These are phyloP conservation scores for Urocyon cinereoargenteus DNA, from an alignment of 2,797 vertebrate species.

Conservation along the genomic window DNA sequence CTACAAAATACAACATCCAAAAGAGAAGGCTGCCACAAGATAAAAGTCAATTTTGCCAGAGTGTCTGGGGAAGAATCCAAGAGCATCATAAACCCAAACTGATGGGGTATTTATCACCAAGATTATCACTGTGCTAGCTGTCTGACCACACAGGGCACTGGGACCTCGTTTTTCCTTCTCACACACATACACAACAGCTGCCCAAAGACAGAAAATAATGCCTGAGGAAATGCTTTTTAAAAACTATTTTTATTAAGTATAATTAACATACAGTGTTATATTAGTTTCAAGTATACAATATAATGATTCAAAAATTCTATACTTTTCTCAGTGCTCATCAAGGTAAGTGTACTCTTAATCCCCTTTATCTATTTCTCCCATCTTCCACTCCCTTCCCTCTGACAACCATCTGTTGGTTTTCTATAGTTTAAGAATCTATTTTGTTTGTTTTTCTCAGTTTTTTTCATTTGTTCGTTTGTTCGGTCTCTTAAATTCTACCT, in stretches of 20 bases:
- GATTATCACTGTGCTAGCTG: no score
- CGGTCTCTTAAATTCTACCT: not conserved
- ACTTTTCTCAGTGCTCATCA: not conserved
- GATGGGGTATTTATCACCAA: not conserved
- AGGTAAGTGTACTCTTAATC: not conserved
- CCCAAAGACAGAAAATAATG: not conserved
- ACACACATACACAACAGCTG: not conserved
- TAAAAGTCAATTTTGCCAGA: not conserved
- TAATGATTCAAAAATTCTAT: not conserved
- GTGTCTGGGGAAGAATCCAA: not conserved
- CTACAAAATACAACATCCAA: not conserved
- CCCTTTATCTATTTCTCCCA: not conserved
- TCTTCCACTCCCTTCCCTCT: not conserved
- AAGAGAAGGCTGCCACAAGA: not conserved
- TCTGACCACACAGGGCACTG: no score
- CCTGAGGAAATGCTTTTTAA: not conserved
- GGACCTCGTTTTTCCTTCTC: no score
- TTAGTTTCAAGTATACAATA: not conserved
- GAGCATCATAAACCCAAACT: not conserved
- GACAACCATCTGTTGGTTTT: not conserved
- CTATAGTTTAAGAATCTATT: not conserved
- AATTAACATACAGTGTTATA: not conserved
- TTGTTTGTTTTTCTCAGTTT: not conserved
- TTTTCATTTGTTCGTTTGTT: not conserved
- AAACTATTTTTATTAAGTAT: not conserved